Evolutionary conservation across 2,113 vertebrate genomes (phyloP), one percentile per base, ranked within the genome.

Genomic region (Gobio gobio): DNA sequence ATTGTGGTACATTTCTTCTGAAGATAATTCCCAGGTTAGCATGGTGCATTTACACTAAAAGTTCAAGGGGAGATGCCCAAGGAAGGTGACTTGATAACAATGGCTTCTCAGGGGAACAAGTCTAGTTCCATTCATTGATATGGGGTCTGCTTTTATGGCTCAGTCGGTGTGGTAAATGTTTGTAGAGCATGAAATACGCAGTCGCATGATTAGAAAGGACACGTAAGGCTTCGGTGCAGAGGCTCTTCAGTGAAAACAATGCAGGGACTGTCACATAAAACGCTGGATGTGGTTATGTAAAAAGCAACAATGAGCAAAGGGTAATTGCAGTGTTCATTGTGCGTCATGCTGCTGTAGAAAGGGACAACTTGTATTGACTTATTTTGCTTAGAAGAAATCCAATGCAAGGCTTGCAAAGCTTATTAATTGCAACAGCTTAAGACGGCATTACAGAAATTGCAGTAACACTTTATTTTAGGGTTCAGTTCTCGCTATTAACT

Each of bases 41-140:
- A 10, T 54, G 61, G 56, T 43, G 78, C 78, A 45, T 82, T 85
- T 87, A 64, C 40, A 51, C 84, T 82, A 40, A 22, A 81, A 47
- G 26, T 87, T 59, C 78, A 68, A 78, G 78, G 61, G 49, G 86
- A 87, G 36, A 61, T 51, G 51, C 33, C 49, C 18, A 79, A 66
- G 66, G 78, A 85, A 84, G 86, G 78, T 80, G 73, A 84, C 82
- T 68, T 81, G 73, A 63, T 68, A 76, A 77, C 74, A 85, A 78
- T 66, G 43, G 83, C 22, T 82, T 76, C 82, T 80, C 72, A 33
- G 24, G 24, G 47, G 47, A 36, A n/a, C 82, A 24, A 73, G 49
- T 78, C 82, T 22, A 29, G 40, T 36, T 59, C 24, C 36, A 45
- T 51, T 22, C 29, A 68, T 64, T 66, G 61, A 51, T 51, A 51